These are phyloP conservation scores for Caradrina kadenii DNA, from an alignment of 2,888 invertebrate species.

Conservation along the genomic window DNA sequence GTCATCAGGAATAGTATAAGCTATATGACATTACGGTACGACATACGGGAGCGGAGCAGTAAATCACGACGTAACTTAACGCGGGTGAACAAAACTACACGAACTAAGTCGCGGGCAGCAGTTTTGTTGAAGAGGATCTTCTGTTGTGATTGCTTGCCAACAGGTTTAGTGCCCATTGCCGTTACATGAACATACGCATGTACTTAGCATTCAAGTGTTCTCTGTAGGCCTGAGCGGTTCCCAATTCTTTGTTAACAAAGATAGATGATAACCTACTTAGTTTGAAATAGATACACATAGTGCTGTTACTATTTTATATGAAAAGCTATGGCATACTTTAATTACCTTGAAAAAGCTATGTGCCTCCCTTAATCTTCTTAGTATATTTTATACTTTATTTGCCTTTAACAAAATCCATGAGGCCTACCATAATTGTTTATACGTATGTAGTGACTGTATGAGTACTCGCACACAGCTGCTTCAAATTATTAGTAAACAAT, in stretches of 20 bases:
- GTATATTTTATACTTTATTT: not conserved
- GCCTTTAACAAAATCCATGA: not conserved
- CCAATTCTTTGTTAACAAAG: not conserved
- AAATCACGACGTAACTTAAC: no score
- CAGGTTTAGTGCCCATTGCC: not conserved
- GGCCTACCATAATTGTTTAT: conserved; percentile 8
- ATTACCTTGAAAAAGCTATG: not conserved
- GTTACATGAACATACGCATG: not conserved
- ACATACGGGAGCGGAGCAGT: no score
- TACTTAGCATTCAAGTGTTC: not conserved
- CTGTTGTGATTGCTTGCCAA: not conserved
- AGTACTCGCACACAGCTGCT: not conserved
- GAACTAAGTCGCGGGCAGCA: no score
- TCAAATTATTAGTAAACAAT: conserved; percentile 5
- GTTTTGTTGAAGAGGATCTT: conserved; percentile 8
- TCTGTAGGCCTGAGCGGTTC: no score
- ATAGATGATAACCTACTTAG: not conserved
- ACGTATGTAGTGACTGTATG: not conserved
- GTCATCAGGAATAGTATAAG: no score
- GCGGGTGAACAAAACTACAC: no score
- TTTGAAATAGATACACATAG: not conserved
- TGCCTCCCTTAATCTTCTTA: not conserved
- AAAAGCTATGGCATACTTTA: not conserved
- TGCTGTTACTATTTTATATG: not conserved
- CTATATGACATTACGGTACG: no score